Evolutionary conservation across 2,888 invertebrate species (phyloP).

Genomic region (Therioaphis trifolii): DNA sequence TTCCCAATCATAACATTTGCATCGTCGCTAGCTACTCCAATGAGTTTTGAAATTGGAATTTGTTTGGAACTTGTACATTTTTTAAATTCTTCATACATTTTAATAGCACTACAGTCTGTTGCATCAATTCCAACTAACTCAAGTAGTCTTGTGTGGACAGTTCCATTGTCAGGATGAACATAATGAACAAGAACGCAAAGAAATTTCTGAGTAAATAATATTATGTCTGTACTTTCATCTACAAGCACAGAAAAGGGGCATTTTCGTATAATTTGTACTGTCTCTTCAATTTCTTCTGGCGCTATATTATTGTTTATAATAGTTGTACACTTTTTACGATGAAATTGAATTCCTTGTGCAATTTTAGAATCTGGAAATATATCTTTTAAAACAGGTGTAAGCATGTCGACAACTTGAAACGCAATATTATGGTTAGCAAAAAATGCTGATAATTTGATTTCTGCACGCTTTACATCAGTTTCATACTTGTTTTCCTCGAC

Average conservation of each 20-base stretch:
- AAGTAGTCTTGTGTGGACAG: neutral
- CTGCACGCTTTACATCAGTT: neutral
- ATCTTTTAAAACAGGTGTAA: conserved; percentile 7
- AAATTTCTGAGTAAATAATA: conserved; percentile 5
- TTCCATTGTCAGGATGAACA: neutral
- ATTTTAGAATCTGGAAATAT: conserved; percentile 64
- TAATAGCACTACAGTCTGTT: conserved; percentile 4
- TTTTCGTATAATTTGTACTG: neutral
- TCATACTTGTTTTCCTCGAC: neutral
- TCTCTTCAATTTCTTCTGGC: neutral
- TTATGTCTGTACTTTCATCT: conserved; percentile 32
- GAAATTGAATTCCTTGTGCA: conserved; percentile 49
- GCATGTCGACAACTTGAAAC: neutral
- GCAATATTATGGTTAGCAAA: conserved; percentile 37
- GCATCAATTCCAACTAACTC: conserved; percentile 1
- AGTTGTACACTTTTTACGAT: conserved; percentile 60
- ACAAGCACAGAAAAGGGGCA: conserved; percentile 30
- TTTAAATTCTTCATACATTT: conserved; percentile 18
- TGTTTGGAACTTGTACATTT: neutral
- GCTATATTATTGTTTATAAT: conserved; percentile 47
- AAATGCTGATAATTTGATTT: conserved; percentile 7
- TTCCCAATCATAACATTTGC: neutral
- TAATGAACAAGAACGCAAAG: conserved; percentile 23
- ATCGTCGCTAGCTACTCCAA: neutral
- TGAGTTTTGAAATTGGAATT: neutral